Evolutionary conservation across 2,113 vertebrate genomes (phyloP).

Genomic region (Motacilla tschutschensis): DNA sequence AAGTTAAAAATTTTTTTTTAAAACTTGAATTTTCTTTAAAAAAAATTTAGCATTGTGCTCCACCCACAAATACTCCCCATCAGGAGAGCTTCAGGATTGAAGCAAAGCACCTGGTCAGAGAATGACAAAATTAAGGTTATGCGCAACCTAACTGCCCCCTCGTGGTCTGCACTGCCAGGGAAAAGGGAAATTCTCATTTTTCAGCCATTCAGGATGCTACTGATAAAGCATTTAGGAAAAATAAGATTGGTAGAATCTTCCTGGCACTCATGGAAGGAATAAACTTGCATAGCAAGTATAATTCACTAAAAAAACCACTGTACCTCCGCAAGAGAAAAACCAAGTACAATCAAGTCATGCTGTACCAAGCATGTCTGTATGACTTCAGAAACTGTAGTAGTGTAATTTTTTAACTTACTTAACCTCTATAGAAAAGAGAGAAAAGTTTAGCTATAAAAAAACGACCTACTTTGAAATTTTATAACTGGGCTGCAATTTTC

Average conservation of each 20-base stretch:
- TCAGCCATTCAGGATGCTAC: not conserved
- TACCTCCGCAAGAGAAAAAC: not conserved
- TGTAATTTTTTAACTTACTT: not conserved
- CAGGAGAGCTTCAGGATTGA: not conserved
- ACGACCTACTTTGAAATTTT: not conserved
- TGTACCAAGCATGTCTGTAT: not conserved
- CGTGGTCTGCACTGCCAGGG: not conserved
- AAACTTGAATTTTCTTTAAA: not conserved
- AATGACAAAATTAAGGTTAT: not conserved
- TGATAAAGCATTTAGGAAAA: not conserved
- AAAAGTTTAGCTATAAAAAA: not conserved
- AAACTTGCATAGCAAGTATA: not conserved
- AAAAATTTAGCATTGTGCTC: not conserved
- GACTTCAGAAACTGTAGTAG: not conserved
- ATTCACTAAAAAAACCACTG: not conserved
- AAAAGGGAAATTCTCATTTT: not conserved
- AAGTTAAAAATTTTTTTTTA: not conserved
- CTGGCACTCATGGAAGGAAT: not conserved
- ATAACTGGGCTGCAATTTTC: not conserved
- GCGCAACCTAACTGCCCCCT: constrained; percentile 12
- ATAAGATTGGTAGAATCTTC: not conserved
- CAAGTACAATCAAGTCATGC: not conserved
- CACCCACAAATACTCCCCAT: not conserved
- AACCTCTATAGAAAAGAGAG: not conserved
- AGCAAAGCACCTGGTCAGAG: not conserved